Conservation (phyloP, 37 sponge, comb jelly and placozoan genomes). For the Ianthella basta region DNA sequence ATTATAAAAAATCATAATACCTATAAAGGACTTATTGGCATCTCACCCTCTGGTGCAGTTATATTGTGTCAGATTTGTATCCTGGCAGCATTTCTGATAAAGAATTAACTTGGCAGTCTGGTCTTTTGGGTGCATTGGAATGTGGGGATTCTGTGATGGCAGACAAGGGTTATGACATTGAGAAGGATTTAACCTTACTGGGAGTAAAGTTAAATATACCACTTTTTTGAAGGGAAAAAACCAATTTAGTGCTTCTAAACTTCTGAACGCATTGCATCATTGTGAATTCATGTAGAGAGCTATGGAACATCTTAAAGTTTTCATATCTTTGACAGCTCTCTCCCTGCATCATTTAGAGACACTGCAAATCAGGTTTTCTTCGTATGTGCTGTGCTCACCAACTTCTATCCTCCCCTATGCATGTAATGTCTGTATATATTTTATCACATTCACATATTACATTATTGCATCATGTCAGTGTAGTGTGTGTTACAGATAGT, state of each 20-base stretch:
- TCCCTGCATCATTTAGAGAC: constrained; percentile 37
- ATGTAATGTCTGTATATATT: constrained; percentile 1
- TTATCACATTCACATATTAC: too few relatives aligned
- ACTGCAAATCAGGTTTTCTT: constrained; percentile 48
- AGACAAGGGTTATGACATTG: constrained; percentile 67
- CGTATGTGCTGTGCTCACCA: constrained; percentile 57
- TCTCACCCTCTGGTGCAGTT: constrained; percentile 54
- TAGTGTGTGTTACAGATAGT: too few relatives aligned
- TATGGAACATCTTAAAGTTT: constrained; percentile 55
- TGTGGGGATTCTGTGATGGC: constrained; percentile 60
- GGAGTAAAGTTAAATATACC: constrained; percentile 64
- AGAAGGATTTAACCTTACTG: constrained; percentile 46
- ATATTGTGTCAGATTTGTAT: constrained; percentile 49
- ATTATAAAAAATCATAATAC: constrained; percentile 69
- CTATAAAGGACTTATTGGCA: constrained; percentile 49
- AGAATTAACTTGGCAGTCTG: constrained; percentile 45
- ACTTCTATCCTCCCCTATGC: constrained; percentile 47
- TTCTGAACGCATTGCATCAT: constrained; percentile 50
- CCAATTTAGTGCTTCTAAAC: constrained; percentile 37
- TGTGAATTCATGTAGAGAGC: constrained; percentile 63
- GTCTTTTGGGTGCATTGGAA: constrained; percentile 48
- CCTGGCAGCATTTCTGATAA: constrained; percentile 56
- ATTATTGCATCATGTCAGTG: not conserved
- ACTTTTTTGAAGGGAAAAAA: constrained; percentile 48
- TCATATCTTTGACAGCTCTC: constrained; percentile 55